These are phyloP conservation scores for Isoperla grammatica DNA, from an alignment of 2,888 invertebrate species.

Conservation along the genomic window DNA sequence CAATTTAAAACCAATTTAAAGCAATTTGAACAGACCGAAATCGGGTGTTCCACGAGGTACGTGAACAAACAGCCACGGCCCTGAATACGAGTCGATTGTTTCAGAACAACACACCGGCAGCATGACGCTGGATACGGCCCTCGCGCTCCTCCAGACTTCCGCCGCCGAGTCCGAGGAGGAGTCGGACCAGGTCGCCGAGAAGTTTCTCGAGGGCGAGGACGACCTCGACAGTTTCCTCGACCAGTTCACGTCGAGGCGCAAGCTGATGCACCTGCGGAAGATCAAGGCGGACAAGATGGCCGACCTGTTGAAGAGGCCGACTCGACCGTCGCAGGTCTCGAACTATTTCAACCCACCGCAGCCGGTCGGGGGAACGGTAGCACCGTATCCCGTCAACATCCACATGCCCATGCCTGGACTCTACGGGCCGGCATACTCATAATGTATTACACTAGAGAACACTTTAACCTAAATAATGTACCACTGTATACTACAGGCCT, in stretches of 20 bases:
- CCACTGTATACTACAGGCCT: too few species aligned
- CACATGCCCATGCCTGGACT: constrained; percentile 68
- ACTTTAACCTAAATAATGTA: too few species aligned
- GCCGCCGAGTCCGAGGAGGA: constrained; percentile 91
- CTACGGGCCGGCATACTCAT: constrained; percentile 8
- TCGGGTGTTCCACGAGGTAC: too few species aligned
- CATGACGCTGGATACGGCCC: constrained; percentile 76
- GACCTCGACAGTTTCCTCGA: constrained; percentile 77
- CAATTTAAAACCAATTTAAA: too few species aligned
- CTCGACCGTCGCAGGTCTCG: constrained; percentile 38
- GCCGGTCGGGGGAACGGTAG: constrained; percentile 44
- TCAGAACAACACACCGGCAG: constrained; percentile 57
- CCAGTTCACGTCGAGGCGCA: constrained; percentile 70
- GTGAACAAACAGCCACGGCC: too few species aligned
- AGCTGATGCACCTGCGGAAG: constrained; percentile 72
- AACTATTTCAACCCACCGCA: constrained; percentile 29
- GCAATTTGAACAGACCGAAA: too few species aligned
- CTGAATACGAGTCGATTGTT: too few species aligned
- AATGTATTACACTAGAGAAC: too few species aligned
- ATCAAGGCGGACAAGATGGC: constrained; percentile 93
- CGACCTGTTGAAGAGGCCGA: constrained; percentile 37
- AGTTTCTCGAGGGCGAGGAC: constrained; percentile 69
- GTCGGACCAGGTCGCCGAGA: constrained; percentile 76
- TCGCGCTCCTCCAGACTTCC: constrained; percentile 84
- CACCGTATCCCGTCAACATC: constrained; percentile 64